Base-by-base conservation (phyloP, 2,113 vertebrate genomes). In the Lepisosteus osseus region DNA sequence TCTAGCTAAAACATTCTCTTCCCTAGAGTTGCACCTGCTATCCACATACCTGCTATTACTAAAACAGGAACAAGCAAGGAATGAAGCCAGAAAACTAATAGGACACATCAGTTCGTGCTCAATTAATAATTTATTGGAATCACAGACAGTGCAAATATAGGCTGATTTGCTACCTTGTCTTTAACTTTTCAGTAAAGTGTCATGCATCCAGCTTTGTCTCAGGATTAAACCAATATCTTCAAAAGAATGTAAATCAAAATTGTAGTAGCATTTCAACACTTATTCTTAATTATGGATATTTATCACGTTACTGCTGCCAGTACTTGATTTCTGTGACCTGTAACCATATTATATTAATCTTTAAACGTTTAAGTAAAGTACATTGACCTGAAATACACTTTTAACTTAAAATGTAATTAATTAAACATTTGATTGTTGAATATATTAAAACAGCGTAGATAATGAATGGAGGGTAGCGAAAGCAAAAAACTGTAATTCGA, bases 1-100 rank as follows among this genome's bases (percentile, higher is more conserved):
- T 66, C 57, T 56, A 73, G 72, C 79, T 80, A 72, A 80, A 78
- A 76, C 79, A 84, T 84, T 85, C 84, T 77, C 66, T 68, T 80
- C 77, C 70, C 68, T 76, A 40, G 56, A 61, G 68, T 65, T 84
- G 88, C 89, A 92, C 89, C 90, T 92, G 90, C 89, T 80, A 63
- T 77, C 70, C 70, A 76, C 77, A 82, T 66, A 79, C 71, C 69
- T 76, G 43, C 63, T 87, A 88, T 17, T n/a, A 78, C 77, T 69
- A 47, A 45, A 72, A 82, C 73, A 75, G 74, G 72, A 78, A 76
- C 72, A 77, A 78, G 81, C 77, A 59, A 76, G 75, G 13, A 78
- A 55, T 68, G 61, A 68, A 75, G 67, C 69, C 77, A 76, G 73
- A 69, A 15, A 73, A 61, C 65, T 61, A 12, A 65, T 64, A 68